Conservation (phyloP, 2,888 invertebrate genomes). For the Lysandra coridon region DNA sequence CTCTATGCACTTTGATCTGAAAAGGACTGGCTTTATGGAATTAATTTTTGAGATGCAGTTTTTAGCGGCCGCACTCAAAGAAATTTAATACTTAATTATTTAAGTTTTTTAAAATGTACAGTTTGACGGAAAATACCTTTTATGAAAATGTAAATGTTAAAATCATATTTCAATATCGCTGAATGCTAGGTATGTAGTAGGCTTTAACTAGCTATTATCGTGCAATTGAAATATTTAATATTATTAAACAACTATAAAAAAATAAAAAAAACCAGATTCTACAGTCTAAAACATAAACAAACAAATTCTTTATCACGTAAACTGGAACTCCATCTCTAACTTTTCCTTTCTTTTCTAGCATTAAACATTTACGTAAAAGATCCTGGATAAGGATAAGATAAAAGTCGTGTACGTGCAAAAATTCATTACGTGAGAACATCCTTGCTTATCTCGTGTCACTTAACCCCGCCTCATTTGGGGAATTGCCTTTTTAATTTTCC, state of each 20-base stretch:
- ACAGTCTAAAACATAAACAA: too few species aligned
- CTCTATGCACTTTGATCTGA: slow-evolving; percentile 14
- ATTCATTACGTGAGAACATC: slow-evolving; percentile 38
- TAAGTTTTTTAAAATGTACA: too few species aligned
- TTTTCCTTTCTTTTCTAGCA: neutral
- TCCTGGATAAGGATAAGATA: slow-evolving; percentile 11
- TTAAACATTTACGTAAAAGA: neutral
- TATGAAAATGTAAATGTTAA: too few species aligned
- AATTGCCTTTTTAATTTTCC: slow-evolving; percentile 74
- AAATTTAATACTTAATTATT: too few species aligned
- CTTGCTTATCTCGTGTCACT: slow-evolving; percentile 45
- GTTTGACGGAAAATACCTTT: too few species aligned
- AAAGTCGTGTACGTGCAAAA: slow-evolving; percentile 25
- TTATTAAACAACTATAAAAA: too few species aligned
- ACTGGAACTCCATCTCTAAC: neutral
- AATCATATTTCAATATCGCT: too few species aligned
- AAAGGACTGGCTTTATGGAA: slow-evolving; percentile 2
- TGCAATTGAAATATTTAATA: too few species aligned
- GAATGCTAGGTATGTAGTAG: too few species aligned
- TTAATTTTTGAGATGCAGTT: neutral
- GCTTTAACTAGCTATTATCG: too few species aligned
- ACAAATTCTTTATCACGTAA: too few species aligned
- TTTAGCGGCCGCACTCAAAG: neutral
- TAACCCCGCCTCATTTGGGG: slow-evolving; percentile 64
- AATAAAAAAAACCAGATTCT: too few species aligned